Percentiles rank a stretch among this genome's conserved stretches.
Evolutionary conservation across 2,888 invertebrate genomes (phyloP).

Genomic region (Pardosa pseudoannulata): DNA sequence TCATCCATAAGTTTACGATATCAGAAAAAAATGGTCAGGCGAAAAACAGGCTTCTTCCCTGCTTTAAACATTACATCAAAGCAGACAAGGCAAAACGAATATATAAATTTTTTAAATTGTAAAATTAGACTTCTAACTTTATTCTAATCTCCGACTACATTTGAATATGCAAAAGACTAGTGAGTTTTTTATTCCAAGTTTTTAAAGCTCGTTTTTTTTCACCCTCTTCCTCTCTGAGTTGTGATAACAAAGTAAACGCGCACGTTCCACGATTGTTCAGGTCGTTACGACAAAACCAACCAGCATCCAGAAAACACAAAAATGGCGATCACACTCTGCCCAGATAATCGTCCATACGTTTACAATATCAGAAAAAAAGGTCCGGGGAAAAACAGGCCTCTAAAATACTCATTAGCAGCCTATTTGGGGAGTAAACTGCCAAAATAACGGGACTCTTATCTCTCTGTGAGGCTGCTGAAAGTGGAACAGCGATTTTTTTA

Average conservation of each 20-base stretch:
- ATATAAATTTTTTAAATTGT: too few relatives aligned
- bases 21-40: too few relatives aligned
- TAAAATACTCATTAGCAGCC: conserved; percentile 12
- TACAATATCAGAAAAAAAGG: not conserved
- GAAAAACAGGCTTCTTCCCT: too few relatives aligned
- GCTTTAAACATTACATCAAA: too few relatives aligned
- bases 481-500: not conserved
- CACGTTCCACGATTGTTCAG: not conserved
- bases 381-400: not conserved
- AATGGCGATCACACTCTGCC: not conserved
- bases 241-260: not conserved
- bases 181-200: too few relatives aligned
- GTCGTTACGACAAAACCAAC: not conserved
- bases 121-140: too few relatives aligned
- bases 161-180: too few relatives aligned
- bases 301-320: not conserved
- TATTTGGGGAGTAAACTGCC: conserved; percentile 12
- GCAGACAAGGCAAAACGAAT: too few relatives aligned
- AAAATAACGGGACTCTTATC: conserved; percentile 10
- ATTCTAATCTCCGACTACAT: too few relatives aligned
- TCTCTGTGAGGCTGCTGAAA: not conserved
- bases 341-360: conserved; percentile 9
- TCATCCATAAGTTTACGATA: too few relatives aligned
- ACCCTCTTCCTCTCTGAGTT: not conserved
- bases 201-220: too few relatives aligned